A percentile compares a stretch with the other conserved stretches of the same genome.
Conservation (phyloP, 2,797 vertebrate genomes). For the Rhabdophis nuchalis region DNA sequence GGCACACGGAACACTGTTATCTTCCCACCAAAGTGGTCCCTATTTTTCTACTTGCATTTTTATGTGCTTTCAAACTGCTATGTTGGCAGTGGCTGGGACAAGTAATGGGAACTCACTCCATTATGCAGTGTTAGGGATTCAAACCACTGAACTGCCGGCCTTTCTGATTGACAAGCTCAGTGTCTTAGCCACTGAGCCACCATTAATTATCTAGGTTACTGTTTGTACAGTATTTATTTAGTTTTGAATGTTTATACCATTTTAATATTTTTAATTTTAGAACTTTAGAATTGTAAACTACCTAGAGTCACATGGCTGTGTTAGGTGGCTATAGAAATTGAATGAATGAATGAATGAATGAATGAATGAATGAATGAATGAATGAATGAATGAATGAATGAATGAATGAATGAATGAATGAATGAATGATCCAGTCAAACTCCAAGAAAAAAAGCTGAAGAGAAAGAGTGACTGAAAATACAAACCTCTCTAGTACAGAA, state of each 20-base stretch:
- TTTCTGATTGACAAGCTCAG: too few relatives aligned
- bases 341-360: background rate
- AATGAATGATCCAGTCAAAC: background rate
- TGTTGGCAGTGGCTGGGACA: too few relatives aligned
- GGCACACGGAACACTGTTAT: too few relatives aligned
- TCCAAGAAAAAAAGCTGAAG: background rate
- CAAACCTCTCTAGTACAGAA: background rate
- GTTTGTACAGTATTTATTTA: background rate
- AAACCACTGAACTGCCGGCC: too few relatives aligned
- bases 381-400: background rate
- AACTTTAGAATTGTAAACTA: background rate
- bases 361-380: too few relatives aligned
- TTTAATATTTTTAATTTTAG: background rate
- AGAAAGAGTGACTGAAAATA: background rate
- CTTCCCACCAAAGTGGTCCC: too few relatives aligned
- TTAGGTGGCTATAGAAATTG: background rate
- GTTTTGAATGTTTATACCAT: background rate
- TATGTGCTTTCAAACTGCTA: too few relatives aligned
- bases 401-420: background rate
- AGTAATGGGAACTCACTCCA: too few relatives aligned
- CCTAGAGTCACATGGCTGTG: background rate
- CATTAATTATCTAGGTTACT: background rate
- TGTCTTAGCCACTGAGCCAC: too few relatives aligned
- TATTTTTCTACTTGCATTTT: too few relatives aligned
- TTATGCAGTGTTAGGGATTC: too few relatives aligned